Percentiles rank a stretch among this genome's conserved stretches.
Evolutionary conservation across 1,140 invertebrate genomes (phyloP).

Genomic region (Lerema accius): DNA sequence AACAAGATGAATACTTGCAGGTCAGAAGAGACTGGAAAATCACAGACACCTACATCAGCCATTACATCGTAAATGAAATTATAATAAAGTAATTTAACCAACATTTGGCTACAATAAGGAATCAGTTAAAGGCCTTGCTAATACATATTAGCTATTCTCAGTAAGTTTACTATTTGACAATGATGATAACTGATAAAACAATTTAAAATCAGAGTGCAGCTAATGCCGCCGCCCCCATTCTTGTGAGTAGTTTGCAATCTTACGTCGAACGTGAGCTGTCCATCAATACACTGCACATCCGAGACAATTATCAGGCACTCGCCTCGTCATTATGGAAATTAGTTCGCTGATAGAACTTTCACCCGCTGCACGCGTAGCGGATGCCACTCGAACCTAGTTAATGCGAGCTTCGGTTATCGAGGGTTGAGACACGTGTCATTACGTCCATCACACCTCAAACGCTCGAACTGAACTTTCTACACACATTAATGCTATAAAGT

Average conservation of each 20-base stretch:
- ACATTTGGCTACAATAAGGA: no score
- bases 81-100: no score
- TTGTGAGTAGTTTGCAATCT: not conserved
- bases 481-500: not conserved
- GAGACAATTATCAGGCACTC: slow-evolving; percentile 22
- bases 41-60: no score
- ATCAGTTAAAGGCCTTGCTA: no score
- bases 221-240: not conserved
- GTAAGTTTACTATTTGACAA: no score
- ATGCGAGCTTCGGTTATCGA: slow-evolving; percentile 13
- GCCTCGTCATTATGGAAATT: slow-evolving; percentile 28
- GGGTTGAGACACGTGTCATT: slow-evolving; percentile 12
- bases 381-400: slow-evolving; percentile 20
- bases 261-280: slow-evolving; percentile 1
- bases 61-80: no score
- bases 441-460: not conserved
- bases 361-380: slow-evolving; percentile 15
- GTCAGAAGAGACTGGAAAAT: no score
- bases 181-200: no score
- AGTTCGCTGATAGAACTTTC: slow-evolving; percentile 23
- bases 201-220: not conserved
- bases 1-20: no score
- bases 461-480: slow-evolving; percentile 22
- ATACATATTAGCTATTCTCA: no score
- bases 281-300: not conserved